These are phyloP conservation scores for Fragum sueziense DNA, from an alignment of 2,888 invertebrate genomes.

Conservation along the genomic window DNA sequence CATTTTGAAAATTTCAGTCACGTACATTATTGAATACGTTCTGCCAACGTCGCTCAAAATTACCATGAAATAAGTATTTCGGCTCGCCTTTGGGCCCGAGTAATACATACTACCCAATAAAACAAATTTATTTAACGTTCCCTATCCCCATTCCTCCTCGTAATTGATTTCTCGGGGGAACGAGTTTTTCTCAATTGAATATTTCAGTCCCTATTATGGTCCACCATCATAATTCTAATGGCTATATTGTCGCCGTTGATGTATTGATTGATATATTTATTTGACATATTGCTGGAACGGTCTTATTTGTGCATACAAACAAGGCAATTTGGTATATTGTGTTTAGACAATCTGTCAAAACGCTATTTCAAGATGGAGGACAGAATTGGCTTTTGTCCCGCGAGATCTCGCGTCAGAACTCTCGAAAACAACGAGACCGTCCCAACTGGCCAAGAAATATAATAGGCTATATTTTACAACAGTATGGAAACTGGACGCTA, in stretches of 20 bases:
- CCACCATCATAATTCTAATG: constrained; percentile 46
- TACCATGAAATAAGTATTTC: constrained; percentile 11
- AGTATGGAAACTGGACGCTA: too few species aligned
- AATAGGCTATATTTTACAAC: too few species aligned
- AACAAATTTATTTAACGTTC: constrained; percentile 34
- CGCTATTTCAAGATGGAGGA: constrained; percentile 37
- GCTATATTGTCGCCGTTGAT: constrained; percentile 40
- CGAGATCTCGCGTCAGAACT: constrained; percentile 25
- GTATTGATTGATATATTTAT: constrained; percentile 58
- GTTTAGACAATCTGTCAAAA: constrained; percentile 50
- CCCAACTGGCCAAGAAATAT: background rate
- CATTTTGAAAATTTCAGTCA: constrained; percentile 13
- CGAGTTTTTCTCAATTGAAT: constrained; percentile 44
- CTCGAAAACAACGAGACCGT: constrained; percentile 1
- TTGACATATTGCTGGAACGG: constrained; percentile 54
- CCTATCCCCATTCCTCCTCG: constrained; percentile 17
- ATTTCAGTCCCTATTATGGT: constrained; percentile 45
- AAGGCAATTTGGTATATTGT: constrained; percentile 36
- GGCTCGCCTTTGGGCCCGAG: constrained; percentile 10
- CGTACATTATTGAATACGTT: constrained; percentile 6
- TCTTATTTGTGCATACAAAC: constrained; percentile 44
- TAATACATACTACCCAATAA: constrained; percentile 37
- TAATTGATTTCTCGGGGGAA: constrained; percentile 54
- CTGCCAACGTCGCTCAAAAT: constrained; percentile 10
- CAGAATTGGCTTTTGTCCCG: constrained; percentile 30